These are phyloP conservation scores for Teleogryllus oceanicus DNA, from an alignment of 2,888 invertebrate genomes.

Conservation along the genomic window DNA sequence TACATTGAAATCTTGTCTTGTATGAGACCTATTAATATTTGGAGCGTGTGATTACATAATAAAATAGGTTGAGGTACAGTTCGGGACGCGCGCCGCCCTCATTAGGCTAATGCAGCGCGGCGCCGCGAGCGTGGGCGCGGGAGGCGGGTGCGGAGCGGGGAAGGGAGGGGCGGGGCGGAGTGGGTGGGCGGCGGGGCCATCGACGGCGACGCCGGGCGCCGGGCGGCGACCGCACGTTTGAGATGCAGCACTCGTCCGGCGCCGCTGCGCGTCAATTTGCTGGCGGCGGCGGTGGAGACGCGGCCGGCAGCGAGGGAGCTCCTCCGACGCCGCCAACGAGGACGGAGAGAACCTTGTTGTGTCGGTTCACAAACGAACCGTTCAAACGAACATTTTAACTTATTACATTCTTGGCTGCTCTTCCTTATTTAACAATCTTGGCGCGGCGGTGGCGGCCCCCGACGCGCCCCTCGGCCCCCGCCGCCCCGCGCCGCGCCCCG, in stretches of 20 bases:
- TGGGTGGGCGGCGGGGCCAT: constrained; percentile 18
- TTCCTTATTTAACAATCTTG: constrained; percentile 5
- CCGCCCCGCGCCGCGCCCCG: background rate
- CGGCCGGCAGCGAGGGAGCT: background rate
- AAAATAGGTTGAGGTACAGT: constrained; percentile 30
- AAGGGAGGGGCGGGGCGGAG: background rate
- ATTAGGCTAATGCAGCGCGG: background rate
- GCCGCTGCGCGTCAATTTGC: constrained; percentile 18
- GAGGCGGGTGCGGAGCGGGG: background rate
- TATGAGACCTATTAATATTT: constrained; percentile 36
- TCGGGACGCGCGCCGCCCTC: constrained; percentile 1
- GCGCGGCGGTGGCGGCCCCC: background rate
- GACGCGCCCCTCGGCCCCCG: background rate
- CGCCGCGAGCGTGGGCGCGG: background rate
- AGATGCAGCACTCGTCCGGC: background rate
- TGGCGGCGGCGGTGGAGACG: background rate
- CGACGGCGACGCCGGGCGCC: background rate
- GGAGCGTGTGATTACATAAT: constrained; percentile 38
- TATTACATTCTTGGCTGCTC: constrained; percentile 18
- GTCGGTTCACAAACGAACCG: constrained; percentile 9
- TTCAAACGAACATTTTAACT: constrained; percentile 18
- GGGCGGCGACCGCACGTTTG: background rate
- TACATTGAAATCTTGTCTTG: constrained; percentile 37
- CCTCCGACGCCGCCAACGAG: background rate
- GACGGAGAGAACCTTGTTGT: constrained; percentile 5